These are phyloP conservation scores for Pedionomus torquatus DNA, from an alignment of 2,113 vertebrate genomes.

Conservation along the genomic window DNA sequence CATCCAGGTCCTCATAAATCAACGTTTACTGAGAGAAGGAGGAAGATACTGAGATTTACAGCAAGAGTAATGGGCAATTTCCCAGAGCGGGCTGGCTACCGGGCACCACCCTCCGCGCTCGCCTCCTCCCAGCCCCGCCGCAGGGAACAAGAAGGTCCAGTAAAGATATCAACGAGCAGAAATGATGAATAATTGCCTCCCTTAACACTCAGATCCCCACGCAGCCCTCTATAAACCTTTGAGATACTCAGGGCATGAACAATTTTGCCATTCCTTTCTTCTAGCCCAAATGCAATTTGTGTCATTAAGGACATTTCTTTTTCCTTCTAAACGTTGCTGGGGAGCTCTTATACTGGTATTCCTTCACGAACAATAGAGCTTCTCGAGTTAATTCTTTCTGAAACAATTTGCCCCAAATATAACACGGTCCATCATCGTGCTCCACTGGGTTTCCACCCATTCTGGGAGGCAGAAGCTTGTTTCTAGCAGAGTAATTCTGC, in stretches of 20 bases:
- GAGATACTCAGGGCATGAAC: neutral
- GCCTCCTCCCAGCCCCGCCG: neutral
- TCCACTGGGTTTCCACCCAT: neutral
- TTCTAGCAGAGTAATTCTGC: neutral
- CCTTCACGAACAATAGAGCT: neutral
- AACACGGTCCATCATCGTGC: neutral
- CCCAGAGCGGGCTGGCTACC: neutral
- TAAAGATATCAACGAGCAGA: neutral
- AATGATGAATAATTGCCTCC: slow-evolving; percentile 24
- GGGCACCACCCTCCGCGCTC: neutral
- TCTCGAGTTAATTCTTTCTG: neutral
- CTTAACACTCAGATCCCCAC: neutral
- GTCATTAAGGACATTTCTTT: neutral
- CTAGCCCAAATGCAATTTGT: neutral
- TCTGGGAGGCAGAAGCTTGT: neutral
- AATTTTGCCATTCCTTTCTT: neutral
- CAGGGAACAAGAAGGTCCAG: slow-evolving; percentile 20
- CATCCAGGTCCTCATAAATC: slow-evolving; percentile 83
- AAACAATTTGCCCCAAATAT: neutral
- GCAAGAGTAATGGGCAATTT: slow-evolving; percentile 63
- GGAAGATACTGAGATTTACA: slow-evolving; percentile 69
- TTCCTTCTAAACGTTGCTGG: neutral
- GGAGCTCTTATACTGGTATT: neutral
- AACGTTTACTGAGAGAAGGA: slow-evolving; percentile 70
- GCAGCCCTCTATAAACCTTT: neutral